Conservation (phyloP, 2,113 vertebrate genomes). For the Atractosteus spatula region DNA sequence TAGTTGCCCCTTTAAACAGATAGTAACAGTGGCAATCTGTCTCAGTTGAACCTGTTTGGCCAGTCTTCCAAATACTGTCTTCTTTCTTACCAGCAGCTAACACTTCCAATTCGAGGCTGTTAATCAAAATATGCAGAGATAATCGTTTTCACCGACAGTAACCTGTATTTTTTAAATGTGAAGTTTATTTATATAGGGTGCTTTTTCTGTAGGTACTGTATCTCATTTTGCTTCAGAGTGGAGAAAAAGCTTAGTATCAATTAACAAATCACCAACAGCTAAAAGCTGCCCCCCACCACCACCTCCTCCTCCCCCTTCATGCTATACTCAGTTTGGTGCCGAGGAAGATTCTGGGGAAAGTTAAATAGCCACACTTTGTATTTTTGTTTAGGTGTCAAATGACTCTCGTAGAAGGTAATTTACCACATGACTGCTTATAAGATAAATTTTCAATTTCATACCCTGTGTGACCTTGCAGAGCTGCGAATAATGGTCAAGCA, state of each 20-base stretch:
- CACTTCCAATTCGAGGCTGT: too few relatives aligned
- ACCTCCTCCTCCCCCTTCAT: neutral
- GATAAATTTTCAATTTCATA: constrained; percentile 11
- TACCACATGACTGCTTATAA: constrained; percentile 7
- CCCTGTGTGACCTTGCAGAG: constrained; percentile 6
- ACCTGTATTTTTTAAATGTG: too few relatives aligned
- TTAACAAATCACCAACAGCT: neutral
- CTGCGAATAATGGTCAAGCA: neutral
- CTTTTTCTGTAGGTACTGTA: too few relatives aligned
- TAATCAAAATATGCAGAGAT: too few relatives aligned
- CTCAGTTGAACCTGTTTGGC: too few relatives aligned
- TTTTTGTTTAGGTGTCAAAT: neutral
- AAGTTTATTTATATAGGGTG: too few relatives aligned
- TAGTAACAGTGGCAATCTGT: too few relatives aligned
- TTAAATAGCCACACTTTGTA: neutral
- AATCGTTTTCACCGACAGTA: too few relatives aligned
- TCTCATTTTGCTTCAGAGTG: too few relatives aligned
- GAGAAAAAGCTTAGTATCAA: neutral
- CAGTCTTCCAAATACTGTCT: too few relatives aligned
- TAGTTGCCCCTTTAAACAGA: too few relatives aligned
- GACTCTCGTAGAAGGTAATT: constrained; percentile 1
- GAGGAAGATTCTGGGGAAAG: neutral
- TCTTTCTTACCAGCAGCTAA: too few relatives aligned
- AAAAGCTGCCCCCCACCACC: neutral
- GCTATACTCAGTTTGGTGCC: neutral